phyloP scores from a whole-genome alignment of 2,888 invertebrate genomes.

The Eupithecia centaureata region DNA sequence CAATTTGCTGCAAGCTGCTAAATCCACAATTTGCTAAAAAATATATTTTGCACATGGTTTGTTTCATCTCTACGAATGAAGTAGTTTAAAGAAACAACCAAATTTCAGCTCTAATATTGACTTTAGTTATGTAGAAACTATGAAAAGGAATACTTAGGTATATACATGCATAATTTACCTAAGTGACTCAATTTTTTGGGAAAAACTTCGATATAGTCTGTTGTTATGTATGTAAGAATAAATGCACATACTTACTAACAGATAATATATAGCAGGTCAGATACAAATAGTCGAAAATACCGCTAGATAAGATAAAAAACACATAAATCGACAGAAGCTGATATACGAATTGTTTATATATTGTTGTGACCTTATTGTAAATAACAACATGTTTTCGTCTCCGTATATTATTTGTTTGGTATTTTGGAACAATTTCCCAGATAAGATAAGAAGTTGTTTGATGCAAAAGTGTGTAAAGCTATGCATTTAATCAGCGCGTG shows the following conservation, averaged over 20 bases:
- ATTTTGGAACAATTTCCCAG: slow-evolving; percentile 15
- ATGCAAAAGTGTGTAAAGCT: slow-evolving; percentile 9
- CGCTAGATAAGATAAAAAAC: slow-evolving; percentile 14
- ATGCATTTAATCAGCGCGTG: slow-evolving; percentile 11
- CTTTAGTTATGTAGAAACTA: too few species aligned
- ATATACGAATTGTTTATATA: slow-evolving; percentile 16
- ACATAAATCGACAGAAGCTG: neutral
- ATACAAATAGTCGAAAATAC: slow-evolving; percentile 1
- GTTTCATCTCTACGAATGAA: too few species aligned
- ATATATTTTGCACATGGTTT: too few species aligned
- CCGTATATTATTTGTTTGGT: slow-evolving; percentile 17
- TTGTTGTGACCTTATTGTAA: slow-evolving; percentile 15
- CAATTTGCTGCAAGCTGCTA: slow-evolving; percentile 7
- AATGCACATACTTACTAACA: neutral
- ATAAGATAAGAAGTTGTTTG: slow-evolving; percentile 20
- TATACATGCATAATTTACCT: too few species aligned
- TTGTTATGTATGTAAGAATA: neutral
- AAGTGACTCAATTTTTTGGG: neutral
- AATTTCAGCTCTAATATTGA: too few species aligned
- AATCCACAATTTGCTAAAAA: slow-evolving; percentile 14
- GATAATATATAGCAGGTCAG: neutral
- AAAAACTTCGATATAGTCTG: neutral
- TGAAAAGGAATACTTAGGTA: too few species aligned
- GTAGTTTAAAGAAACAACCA: neutral
- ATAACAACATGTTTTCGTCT: slow-evolving; percentile 22